These are phyloP conservation scores for Leptinotarsa undecemlineata DNA, from an alignment of 1,140 invertebrate genomes.

Conservation along the genomic window DNA sequence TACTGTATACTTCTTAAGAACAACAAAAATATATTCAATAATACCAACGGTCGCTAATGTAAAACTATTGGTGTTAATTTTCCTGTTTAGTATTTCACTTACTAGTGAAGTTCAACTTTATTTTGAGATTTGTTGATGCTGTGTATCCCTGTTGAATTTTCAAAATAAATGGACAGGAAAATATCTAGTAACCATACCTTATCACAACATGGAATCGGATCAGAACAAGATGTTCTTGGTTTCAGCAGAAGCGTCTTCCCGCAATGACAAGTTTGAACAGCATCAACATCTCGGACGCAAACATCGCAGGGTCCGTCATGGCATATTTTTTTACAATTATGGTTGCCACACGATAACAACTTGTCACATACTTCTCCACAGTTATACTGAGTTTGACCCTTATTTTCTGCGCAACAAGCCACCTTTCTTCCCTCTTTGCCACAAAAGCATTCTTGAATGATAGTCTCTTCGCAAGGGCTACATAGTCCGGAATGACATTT, in stretches of 20 bases:
- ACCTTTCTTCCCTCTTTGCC: constrained; percentile 58
- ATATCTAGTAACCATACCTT: constrained; percentile 53
- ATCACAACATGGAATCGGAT: constrained; percentile 85
- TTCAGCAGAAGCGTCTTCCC: constrained; percentile 67
- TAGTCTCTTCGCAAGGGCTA: constrained; percentile 64
- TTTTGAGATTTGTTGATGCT: no score
- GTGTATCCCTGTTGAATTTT: no score
- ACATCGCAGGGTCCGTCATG: constrained; percentile 68
- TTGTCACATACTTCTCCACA: constrained; percentile 74
- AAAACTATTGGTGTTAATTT: no score
- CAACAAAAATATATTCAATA: no score
- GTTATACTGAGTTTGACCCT: constrained; percentile 56
- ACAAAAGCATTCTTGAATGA: constrained; percentile 61
- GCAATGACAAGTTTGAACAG: constrained; percentile 81
- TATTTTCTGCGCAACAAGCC: constrained; percentile 58
- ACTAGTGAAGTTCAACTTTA: no score
- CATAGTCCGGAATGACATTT: constrained; percentile 81
- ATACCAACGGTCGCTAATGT: no score
- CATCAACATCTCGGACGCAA: constrained; percentile 67
- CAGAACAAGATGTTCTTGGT: constrained; percentile 72
- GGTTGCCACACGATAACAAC: constrained; percentile 73
- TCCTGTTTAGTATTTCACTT: no score
- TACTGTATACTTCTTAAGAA: no score
- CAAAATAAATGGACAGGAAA: neutral
- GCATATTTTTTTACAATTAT: constrained; percentile 74